Evolutionary conservation across 37 sponge, comb jelly and placozoan species (phyloP), one percentile per base, ranked within the genome.

Genomic region (Eunapius fragilis): DNA sequence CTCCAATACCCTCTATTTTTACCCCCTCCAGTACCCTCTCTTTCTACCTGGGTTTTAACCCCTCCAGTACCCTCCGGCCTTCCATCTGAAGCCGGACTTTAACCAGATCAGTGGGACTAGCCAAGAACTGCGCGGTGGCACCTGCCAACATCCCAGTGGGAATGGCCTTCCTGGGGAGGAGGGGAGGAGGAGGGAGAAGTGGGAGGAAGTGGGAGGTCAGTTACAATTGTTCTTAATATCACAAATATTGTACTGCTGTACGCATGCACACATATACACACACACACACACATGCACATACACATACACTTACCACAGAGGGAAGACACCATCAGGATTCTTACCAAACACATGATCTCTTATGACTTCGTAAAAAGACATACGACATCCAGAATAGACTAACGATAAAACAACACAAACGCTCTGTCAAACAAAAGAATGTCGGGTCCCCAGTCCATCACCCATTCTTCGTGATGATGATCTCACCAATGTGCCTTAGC

Each of bases 31-130:
- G 79, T 68, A 71, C 41, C 41, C 41, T 41, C 41, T 6, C 41
- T 41, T 41, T 6, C 3, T 47, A 88, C 89, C 86, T 88, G 67
- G 87, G 81, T 41, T 71, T 68, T 37, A 76, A 27, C 19, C 97
- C 94, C 37, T 96, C 89, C 69, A 89, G 79, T 68, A 71, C 3
- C 83, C 90, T 85, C 72, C 83, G 89, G 5, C 97, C 97, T 34
- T 95, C 97, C 91, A 93, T 91, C 70, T 97, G 97, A 58, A 95
- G 33, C n/a, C 82, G 72, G 2, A 93, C 84, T 71, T 97, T 97
- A 9, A 97, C 91, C 36, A 92, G 83, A 72, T 97, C 97, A 31
- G 83, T 90, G 22, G 97, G 97, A 87, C 91, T 97, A 37, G 95
- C 95, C 3, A 97, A 30, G 67, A 95, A 92, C 88, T 97, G 97